Conservation (phyloP, 2,888 invertebrate species). For the Drosophila ochracea region DNA sequence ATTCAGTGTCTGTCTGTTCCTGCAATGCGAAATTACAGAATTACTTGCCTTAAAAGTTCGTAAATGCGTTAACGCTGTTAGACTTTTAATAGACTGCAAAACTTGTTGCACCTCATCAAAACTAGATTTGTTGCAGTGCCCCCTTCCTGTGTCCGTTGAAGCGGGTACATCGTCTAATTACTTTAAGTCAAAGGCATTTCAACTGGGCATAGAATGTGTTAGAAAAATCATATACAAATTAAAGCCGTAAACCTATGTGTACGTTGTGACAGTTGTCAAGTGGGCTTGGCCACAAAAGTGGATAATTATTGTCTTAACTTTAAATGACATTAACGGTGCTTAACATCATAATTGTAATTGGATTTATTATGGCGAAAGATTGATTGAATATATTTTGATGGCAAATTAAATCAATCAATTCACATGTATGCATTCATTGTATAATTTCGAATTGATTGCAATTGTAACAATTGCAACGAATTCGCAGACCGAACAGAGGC, state of each 20-base stretch:
- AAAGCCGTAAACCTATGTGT: constrained; percentile 28
- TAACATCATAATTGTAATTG: constrained; percentile 60
- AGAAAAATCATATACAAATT: constrained; percentile 30
- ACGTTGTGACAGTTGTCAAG: constrained; percentile 73
- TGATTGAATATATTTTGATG: constrained; percentile 26
- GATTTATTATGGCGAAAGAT: constrained; percentile 60
- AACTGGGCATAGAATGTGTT: constrained; percentile 42
- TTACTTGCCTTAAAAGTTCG: constrained; percentile 2
- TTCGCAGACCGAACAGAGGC: constrained; percentile 46
- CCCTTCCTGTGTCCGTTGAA: constrained; percentile 27
- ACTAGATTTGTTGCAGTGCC: constrained; percentile 21
- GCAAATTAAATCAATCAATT: constrained; percentile 9
- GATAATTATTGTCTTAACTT: constrained; percentile 59
- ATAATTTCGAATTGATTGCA: constrained; percentile 7
- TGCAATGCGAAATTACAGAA: not conserved
- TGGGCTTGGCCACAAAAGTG: constrained; percentile 53
- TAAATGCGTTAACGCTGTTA: constrained; percentile 11
- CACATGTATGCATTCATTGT: not conserved
- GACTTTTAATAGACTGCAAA: constrained; percentile 39
- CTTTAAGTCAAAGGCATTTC: constrained; percentile 38
- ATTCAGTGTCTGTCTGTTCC: constrained; percentile 3
- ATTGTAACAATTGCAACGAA: constrained; percentile 55
- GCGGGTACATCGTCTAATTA: constrained; percentile 32
- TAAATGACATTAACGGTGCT: constrained; percentile 61
- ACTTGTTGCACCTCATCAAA: constrained; percentile 55